These are phyloP conservation scores for Axis porcinus DNA, from an alignment of 2,113 vertebrate species.

Conservation along the genomic window DNA sequence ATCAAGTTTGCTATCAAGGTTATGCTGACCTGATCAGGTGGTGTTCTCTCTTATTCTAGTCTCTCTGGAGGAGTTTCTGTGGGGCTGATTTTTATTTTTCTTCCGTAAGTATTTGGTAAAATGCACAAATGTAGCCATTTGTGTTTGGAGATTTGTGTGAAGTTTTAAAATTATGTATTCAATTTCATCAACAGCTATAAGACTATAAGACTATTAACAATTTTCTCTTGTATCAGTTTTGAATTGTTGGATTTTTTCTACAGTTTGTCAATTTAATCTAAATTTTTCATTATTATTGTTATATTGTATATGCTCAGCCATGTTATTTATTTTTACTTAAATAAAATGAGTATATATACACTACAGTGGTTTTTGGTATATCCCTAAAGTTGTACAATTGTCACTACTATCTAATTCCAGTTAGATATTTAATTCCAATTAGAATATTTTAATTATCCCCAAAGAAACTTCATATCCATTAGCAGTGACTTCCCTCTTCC, in stretches of 20 bases:
- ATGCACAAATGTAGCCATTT: background rate
- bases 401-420: background rate
- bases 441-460: background rate
- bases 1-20: background rate
- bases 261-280: background rate
- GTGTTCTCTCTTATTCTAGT: background rate
- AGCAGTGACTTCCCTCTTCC: background rate
- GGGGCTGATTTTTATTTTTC: background rate
- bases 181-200: background rate
- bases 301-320: background rate
- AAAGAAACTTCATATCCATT: background rate
- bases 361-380: background rate
- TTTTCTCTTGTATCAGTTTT: background rate
- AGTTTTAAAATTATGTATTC: background rate
- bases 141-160: background rate
- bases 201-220: background rate
- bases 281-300: background rate
- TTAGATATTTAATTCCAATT: background rate
- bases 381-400: background rate
- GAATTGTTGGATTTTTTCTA: background rate
- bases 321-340: background rate
- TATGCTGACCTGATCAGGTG: background rate
- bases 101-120: background rate
- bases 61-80: background rate
- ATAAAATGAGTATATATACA: background rate